Conservation (phyloP, 2,797 vertebrate species). For the Rachycentron canadum region DNA sequence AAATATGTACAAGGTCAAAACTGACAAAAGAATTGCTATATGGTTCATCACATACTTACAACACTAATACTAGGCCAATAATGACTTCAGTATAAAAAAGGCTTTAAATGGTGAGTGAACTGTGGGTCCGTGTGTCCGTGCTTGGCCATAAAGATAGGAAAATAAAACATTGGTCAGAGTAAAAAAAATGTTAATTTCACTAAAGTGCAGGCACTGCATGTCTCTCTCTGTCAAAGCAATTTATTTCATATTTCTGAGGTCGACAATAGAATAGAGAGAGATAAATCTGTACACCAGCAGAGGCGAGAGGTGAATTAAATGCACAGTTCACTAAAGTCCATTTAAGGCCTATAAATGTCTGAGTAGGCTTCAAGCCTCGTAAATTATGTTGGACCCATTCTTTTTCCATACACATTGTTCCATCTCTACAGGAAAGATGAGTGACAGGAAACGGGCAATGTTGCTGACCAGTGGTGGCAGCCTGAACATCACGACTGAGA, state of each 20-base stretch:
- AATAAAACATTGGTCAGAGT: conserved; percentile 18
- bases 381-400: conserved; percentile 60
- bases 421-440: conserved; percentile 46
- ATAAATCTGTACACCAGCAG: conserved; percentile 43
- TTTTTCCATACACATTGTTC: conserved; percentile 57
- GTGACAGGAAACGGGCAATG: conserved; percentile 35
- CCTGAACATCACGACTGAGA: neutral
- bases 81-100: conserved; percentile 6
- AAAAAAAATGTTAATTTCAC: conserved; percentile 38
- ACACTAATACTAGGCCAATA: conserved; percentile 5
- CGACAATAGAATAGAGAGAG: conserved; percentile 39
- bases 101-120: neutral
- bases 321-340: conserved; percentile 59
- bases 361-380: conserved; percentile 40
- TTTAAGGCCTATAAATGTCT: conserved; percentile 63
- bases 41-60: conserved; percentile 4
- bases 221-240: conserved; percentile 41
- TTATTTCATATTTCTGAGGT: conserved; percentile 52
- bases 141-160: neutral
- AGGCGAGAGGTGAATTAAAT: conserved; percentile 57
- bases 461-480: conserved; percentile 21
- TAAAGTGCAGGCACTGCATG: conserved; percentile 26
- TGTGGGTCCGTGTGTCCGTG: conserved; percentile 3
- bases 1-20: conserved; percentile 15
- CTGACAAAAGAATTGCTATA: conserved; percentile 12